A percentile compares a stretch with the other conserved stretches of the same genome.
Evolutionary conservation across 1,140 invertebrate genomes (phyloP).

Genomic region (Kradibia gibbosae): DNA sequence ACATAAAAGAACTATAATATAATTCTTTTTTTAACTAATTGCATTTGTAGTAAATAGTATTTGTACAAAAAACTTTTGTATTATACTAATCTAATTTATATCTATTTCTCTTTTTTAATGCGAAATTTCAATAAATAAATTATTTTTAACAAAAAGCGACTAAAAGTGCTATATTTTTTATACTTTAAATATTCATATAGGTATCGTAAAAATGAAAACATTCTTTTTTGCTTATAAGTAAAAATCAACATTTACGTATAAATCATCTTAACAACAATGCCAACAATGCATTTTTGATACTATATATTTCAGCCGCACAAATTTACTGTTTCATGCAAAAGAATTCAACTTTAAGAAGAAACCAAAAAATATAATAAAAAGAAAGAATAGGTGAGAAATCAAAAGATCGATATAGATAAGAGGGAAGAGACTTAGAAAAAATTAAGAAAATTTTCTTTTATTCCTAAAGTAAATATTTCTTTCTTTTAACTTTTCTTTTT

Average conservation of each 20-base stretch:
- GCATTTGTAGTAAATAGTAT: no score
- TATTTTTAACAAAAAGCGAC: not conserved
- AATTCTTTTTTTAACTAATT: no score
- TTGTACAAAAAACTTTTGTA: no score
- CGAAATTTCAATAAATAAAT: not conserved
- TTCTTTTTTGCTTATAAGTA: not conserved
- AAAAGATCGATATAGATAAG: not conserved
- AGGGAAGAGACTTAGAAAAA: not conserved
- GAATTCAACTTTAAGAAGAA: conserved; percentile 5
- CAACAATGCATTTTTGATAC: conserved; percentile 33
- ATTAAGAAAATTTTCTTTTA: not conserved
- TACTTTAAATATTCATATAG: not conserved
- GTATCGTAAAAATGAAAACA: not conserved
- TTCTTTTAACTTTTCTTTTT: not conserved
- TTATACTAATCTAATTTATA: no score
- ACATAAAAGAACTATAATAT: no score
- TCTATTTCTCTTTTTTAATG: no score
- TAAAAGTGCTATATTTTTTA: not conserved
- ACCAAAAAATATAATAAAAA: not conserved
- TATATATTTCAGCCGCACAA: conserved; percentile 36
- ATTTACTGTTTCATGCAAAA: conserved; percentile 14
- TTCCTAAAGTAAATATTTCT: not conserved
- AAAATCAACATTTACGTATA: not conserved
- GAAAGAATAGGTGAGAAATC: not conserved
- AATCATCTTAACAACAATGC: not conserved